Evolutionary conservation across 2,113 vertebrate species (phyloP), one percentile per base, ranked within the genome.

Genomic region (Calidris pugnax): DNA sequence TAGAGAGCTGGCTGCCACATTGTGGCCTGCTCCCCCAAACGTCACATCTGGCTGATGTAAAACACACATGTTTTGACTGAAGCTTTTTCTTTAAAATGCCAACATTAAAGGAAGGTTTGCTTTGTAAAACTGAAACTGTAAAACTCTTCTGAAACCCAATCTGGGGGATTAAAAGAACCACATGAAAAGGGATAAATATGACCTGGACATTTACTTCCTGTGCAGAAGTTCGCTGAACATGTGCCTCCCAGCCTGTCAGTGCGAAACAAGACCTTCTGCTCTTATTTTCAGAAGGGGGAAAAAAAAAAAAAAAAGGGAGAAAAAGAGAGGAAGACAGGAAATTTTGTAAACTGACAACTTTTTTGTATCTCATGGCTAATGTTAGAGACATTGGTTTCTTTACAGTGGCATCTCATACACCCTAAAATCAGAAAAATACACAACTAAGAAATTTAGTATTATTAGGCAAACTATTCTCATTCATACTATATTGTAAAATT

Each of bases 91-190:
- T 98, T 95, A 98, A 98, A 98, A 98, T 98, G 93, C 98, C 98
- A 98, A 99, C 99, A 99, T 99, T 98, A 99, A 99, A 99, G 99
- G 98, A 97, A 98, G 98, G 98, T 97, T 98, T 98, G 98, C 99
- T 99, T 99, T 99, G 99, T 98, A 98, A 99, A 98, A 98, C 97
- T 98, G 98, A 96, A 98, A 98, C 98, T 98, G 98, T 98, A 98
- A 98, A 98, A 98, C 90, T 97, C 97, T 97, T 98, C 98, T 98
- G 98, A 98, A 98, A 98, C 97, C 94, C 97, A 99, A 98, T 98
- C 98, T 98, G 98, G 98, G 98, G 98, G 98, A 98, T 98, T 98
- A 98, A 98, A 98, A 98, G 98, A 98, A 98, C 99, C 99, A 99
- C 99, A 99, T 99, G 98, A 99, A 99, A 98, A 98, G 96, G 92